A percentile compares a stretch with the other conserved stretches of the same genome.
Evolutionary conservation across 2,113 vertebrate species (phyloP).

Genomic region (Muntiacus muntjak): DNA sequence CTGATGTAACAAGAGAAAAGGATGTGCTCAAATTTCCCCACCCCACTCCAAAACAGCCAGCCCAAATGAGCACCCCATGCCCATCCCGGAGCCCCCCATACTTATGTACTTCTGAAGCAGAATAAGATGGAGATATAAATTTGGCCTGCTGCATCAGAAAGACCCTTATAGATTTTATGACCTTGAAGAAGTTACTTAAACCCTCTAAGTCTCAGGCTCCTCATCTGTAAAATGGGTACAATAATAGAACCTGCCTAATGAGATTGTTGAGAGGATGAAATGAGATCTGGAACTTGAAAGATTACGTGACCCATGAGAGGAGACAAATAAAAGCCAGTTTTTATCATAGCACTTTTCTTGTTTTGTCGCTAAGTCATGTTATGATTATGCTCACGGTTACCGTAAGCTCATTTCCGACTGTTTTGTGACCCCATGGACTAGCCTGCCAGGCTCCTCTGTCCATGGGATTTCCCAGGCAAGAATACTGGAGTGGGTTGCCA

Average conservation of each 20-base stretch:
- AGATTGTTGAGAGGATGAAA: background rate
- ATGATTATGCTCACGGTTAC: too few relatives aligned
- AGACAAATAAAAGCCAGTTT: background rate
- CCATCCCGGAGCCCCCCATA: fast-evolving
- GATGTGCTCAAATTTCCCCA: background rate
- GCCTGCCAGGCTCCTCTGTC: background rate
- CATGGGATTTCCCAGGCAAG: background rate
- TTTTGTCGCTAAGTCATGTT: background rate
- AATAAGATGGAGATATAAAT: background rate
- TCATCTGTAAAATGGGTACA: background rate
- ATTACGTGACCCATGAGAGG: background rate
- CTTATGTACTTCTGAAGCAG: background rate
- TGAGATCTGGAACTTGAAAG: background rate
- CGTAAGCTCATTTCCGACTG: background rate
- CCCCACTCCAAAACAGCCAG: background rate
- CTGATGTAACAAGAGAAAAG: background rate
- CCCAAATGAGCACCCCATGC: background rate
- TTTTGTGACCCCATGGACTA: background rate
- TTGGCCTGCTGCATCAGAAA: background rate
- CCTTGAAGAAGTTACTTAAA: background rate
- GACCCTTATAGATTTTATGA: background rate
- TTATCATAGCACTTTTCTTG: background rate
- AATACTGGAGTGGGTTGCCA: background rate
- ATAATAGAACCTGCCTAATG: background rate
- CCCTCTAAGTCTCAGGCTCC: background rate